phyloP scores from a whole-genome alignment of 2,888 invertebrate genomes.

The Drosophila planitibia region DNA sequence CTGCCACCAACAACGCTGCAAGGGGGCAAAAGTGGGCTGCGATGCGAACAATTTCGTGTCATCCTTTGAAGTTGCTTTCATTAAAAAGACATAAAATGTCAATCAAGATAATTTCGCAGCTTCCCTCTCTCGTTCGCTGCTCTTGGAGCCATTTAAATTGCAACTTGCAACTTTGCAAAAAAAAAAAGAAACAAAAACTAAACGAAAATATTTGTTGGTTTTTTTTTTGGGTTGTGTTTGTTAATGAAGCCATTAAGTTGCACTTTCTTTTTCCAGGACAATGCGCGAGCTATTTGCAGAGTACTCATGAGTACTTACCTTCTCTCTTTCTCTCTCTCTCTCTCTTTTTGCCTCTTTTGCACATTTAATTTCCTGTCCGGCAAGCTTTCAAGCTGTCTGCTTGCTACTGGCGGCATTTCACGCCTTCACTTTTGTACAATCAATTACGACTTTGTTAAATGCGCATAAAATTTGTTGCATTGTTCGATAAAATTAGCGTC shows the following conservation, averaged over 20 bases:
- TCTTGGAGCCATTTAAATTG: conserved; percentile 41
- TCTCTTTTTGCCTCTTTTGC: not conserved
- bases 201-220: not conserved
- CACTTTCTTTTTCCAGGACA: conserved; percentile 62
- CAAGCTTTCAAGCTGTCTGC: conserved; percentile 3
- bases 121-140: conserved; percentile 16
- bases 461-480: conserved; percentile 62
- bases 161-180: conserved; percentile 12
- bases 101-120: conserved; percentile 74
- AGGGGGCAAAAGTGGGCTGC: conserved; percentile 45
- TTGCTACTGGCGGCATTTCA: conserved; percentile 35
- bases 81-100: conserved; percentile 79
- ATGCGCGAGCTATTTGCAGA: conserved; percentile 22
- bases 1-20: conserved; percentile 64
- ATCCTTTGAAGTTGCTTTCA: conserved; percentile 62
- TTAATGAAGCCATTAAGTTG: conserved; percentile 67
- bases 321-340: not conserved
- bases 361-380: not conserved
- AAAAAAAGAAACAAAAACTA: not conserved
- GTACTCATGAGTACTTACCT: conserved; percentile 7
- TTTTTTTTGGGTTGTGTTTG: conserved; percentile 13
- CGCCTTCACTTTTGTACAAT: conserved; percentile 68
- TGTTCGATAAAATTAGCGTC: conserved; percentile 49
- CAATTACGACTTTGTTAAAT: conserved; percentile 78
- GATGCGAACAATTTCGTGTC: conserved; percentile 51